A percentile compares a stretch with the other conserved stretches of the same genome.
Evolutionary conservation across 1,140 invertebrate genomes (phyloP).

Genomic region (Pogonus chalceus): DNA sequence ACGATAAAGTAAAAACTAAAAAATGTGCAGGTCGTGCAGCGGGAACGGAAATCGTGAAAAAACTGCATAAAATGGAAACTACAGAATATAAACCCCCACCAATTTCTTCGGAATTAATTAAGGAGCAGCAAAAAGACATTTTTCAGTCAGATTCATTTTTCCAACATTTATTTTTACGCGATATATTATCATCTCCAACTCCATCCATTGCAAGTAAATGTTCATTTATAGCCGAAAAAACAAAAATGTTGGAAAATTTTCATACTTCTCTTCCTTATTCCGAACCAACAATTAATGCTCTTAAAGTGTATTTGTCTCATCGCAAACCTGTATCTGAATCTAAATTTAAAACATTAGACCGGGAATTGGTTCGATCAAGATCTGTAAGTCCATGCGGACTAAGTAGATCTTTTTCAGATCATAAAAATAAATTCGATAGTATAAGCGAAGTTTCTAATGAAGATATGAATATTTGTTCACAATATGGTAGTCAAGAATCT

Average conservation of each 20-base stretch:
- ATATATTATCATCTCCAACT: constrained; percentile 29
- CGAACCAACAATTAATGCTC: constrained; percentile 45
- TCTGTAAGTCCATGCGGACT: constrained; percentile 10
- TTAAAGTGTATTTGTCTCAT: constrained; percentile 52
- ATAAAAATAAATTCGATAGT: constrained; percentile 18
- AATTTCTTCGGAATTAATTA: constrained; percentile 40
- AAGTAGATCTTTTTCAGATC: constrained; percentile 23
- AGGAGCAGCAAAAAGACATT: constrained; percentile 42
- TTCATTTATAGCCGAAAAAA: constrained; percentile 50
- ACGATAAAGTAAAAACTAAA: constrained; percentile 23
- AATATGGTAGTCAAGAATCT: constrained; percentile 29
- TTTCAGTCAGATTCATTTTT: constrained; percentile 55
- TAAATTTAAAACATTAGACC: constrained; percentile 56
- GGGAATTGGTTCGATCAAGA: constrained; percentile 23
- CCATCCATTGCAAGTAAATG: constrained; percentile 33
- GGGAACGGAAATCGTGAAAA: constrained; percentile 24
- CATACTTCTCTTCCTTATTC: constrained; percentile 35
- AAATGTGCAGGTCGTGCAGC: constrained; percentile 19
- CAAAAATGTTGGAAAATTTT: constrained; percentile 47
- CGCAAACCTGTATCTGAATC: constrained; percentile 62
- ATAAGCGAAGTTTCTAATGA: constrained; percentile 25
- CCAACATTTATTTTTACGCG: constrained; percentile 54
- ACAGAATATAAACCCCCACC: constrained; percentile 7
- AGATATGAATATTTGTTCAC: constrained; percentile 11
- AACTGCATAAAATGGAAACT: constrained; percentile 17